A percentile compares a stretch with the other conserved stretches of the same genome.
phyloP scores from a whole-genome alignment of 2,113 vertebrate species.

The Sapajus apella region DNA sequence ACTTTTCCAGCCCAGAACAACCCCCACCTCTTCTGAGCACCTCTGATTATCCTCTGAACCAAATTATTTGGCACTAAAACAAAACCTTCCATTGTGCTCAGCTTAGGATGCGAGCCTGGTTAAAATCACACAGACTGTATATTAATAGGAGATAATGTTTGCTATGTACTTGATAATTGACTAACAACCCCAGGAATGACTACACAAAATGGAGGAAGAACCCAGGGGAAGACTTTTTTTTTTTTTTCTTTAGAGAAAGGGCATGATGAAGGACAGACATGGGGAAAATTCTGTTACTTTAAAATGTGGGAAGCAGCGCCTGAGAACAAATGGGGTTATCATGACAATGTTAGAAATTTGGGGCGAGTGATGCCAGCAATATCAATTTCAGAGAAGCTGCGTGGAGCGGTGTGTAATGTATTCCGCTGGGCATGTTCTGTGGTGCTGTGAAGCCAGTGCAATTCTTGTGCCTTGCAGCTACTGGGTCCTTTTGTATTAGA shows the following conservation, averaged over 20 bases:
- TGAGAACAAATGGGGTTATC: conserved; percentile 75
- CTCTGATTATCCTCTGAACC: neutral
- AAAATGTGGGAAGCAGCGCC: conserved; percentile 51
- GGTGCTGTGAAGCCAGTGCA: conserved; percentile 49
- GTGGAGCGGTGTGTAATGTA: conserved; percentile 15
- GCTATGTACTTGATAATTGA: neutral
- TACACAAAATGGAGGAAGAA: neutral
- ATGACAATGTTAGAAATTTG: conserved; percentile 65
- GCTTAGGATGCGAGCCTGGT: neutral
- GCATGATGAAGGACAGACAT: conserved; percentile 46
- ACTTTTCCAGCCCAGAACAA: neutral
- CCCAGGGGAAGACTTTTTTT: neutral
- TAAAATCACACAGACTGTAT: neutral
- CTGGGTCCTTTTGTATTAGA: conserved; percentile 74
- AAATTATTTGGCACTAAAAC: neutral
- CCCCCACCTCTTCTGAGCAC: neutral
- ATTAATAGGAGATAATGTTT: neutral
- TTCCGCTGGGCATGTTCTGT: conserved; percentile 63
- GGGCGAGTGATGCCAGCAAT: conserved; percentile 60
- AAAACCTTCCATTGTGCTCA: neutral
- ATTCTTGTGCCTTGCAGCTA: conserved; percentile 67
- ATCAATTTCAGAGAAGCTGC: conserved; percentile 64
- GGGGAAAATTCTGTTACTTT: conserved; percentile 52
- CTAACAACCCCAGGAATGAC: neutral
- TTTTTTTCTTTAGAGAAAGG: conserved; percentile 47